A percentile compares a stretch with the other conserved stretches of the same genome.
Evolutionary conservation across 37 sponge, comb jelly and placozoan genomes (phyloP).

Genomic region (Halichondria panicea): DNA sequence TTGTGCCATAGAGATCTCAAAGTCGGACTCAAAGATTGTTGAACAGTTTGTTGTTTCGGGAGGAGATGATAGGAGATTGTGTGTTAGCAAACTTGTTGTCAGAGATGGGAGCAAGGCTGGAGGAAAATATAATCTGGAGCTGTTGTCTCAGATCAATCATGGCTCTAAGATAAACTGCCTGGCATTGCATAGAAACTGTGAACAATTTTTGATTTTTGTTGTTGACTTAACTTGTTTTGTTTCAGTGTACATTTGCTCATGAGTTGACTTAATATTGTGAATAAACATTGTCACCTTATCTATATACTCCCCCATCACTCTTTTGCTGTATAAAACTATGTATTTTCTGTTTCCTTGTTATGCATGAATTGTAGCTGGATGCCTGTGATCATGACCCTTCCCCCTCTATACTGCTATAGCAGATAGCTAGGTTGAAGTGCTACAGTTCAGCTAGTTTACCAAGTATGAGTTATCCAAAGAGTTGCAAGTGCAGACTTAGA

Average conservation of each 20-base stretch:
- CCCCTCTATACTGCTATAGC: no score
- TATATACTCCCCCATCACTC: not conserved
- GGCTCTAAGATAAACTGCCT: not conserved
- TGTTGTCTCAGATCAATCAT: not conserved
- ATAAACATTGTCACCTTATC: not conserved
- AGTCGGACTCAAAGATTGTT: not conserved
- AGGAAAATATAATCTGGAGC: no score
- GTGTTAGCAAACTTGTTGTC: constrained; percentile 2
- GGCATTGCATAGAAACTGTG: not conserved
- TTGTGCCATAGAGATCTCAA: not conserved
- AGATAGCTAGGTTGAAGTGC: no score
- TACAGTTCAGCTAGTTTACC: no score
- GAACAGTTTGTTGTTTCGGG: constrained; percentile 45
- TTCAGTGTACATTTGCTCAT: constrained; percentile 2
- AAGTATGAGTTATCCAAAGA: no score
- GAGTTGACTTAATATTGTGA: no score
- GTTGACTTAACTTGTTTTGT: not conserved
- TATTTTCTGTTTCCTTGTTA: no score
- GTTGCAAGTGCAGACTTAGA: no score
- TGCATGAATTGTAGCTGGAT: no score
- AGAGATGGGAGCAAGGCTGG: no score
- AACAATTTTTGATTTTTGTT: not conserved
- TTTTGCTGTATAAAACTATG: not conserved
- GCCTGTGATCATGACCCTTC: no score
- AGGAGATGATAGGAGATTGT: constrained; percentile 65